Conservation (phyloP, 2,113 vertebrate species). For the Chlamydotis undulata region DNA sequence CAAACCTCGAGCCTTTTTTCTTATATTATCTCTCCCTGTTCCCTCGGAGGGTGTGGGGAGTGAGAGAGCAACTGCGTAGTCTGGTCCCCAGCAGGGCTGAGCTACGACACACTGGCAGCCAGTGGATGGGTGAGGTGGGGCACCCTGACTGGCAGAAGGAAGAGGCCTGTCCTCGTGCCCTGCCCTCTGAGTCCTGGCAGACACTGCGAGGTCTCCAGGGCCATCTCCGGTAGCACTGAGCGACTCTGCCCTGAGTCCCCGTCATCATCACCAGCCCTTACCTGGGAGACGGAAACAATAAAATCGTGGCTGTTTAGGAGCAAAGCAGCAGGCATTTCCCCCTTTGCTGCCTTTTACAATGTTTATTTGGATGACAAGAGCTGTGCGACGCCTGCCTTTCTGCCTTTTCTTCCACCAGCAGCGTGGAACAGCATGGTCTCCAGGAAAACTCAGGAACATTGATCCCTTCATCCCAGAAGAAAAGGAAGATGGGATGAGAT, state of each 20-base stretch:
- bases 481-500: neutral
- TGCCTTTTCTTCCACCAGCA: neutral
- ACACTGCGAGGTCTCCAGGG: neutral
- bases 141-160: neutral
- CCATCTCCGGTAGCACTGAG: accelerated
- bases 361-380: neutral
- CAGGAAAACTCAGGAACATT: neutral
- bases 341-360: neutral
- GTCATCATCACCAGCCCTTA: neutral
- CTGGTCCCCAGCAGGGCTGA: too few species aligned
- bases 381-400: neutral
- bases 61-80: too few species aligned
- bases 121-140: neutral
- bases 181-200: neutral
- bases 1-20: too few species aligned
- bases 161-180: neutral
- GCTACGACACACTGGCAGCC: neutral
- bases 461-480: neutral
- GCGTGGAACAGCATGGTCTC: neutral
- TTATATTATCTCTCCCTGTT: too few species aligned
- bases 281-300: neutral
- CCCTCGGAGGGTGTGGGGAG: too few species aligned
- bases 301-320: neutral
- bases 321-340: neutral
- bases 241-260: accelerated